Conservation (phyloP, 2,113 vertebrate species). For the Vulpes ferrilata region DNA sequence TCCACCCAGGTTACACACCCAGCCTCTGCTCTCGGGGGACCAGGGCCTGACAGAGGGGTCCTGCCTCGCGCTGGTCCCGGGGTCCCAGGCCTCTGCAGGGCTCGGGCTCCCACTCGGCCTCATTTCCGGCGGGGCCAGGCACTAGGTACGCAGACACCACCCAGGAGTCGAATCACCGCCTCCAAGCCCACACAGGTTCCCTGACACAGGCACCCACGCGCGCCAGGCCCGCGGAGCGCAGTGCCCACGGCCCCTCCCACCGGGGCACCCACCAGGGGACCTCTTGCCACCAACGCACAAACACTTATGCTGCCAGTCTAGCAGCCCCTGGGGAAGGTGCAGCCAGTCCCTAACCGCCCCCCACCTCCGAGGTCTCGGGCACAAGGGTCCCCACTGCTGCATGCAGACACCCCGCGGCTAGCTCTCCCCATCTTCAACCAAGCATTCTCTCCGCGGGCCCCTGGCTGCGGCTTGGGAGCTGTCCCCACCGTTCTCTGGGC, state of each 20-base stretch:
- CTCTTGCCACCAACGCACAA: neutral
- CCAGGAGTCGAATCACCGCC: neutral
- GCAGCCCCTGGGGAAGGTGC: neutral
- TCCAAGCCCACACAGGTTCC: neutral
- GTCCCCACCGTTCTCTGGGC: constrained; percentile 63
- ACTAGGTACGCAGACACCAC: neutral
- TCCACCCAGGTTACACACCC: neutral
- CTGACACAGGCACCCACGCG: neutral
- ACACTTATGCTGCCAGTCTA: neutral
- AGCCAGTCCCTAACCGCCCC: neutral
- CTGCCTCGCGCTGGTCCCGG: neutral
- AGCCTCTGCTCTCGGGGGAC: neutral
- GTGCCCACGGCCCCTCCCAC: neutral
- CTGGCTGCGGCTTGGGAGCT: neutral
- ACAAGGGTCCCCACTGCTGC: neutral
- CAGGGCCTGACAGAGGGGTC: accelerated
- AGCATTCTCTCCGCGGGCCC: neutral
- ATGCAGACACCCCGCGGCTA: neutral
- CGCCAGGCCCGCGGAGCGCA: neutral
- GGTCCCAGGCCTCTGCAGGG: neutral
- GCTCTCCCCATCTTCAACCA: neutral
- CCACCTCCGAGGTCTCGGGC: neutral
- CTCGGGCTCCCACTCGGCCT: neutral
- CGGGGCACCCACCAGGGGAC: neutral
- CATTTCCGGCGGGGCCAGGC: constrained; percentile 51